Base-by-base conservation (phyloP, 2,888 invertebrate species). In the Caenorhabditis sulstoni region DNA sequence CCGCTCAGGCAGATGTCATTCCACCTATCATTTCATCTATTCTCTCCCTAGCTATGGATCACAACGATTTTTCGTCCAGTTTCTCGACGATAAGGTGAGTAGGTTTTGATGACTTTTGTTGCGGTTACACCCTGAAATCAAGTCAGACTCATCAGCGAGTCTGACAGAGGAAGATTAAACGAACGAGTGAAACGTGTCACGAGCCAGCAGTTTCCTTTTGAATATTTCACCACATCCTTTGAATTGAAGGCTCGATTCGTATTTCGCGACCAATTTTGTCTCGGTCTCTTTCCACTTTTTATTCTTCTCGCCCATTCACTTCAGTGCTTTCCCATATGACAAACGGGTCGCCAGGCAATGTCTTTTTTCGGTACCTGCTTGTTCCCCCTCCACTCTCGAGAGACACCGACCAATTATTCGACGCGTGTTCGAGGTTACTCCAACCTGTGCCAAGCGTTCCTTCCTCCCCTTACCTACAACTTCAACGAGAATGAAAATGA, bases 291-390 rank as follows among this genome's bases (percentile, higher is more conserved):
- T 37, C 14, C 41, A 12, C 41, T 41, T 16, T 41, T 14, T 29
- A 14, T n/a, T 18, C 35, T 18, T 18, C 39, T 16, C 11, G 29
- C 29, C 29, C 29, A 29, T 37, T 55, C 12, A n/a, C 22, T 35
- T 16, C 29, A 7, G 7, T 7, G 29, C 4, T 39, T 57, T 64
- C 55, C 58, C 45, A 58, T 73, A 71, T 71, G 71, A 71, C 71
- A 71, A 71, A 71, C 64, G 64, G 73, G 73, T 58, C 62, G 71
- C 49, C 71, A 71, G 39, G 68, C 68, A 62, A 73, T 73, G 73
- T 57, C 73, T 73, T 73, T 70, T 77, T 66, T 70, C 41, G 78
- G 78, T 71, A 66, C 71, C 78, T 71, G 71, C 78, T 66, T 78
- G 78, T 78, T 78, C 78, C 73, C 29, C 29, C 29, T 29, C 29